Base-by-base conservation (phyloP, 2,797 vertebrate genomes). In the Muscicapa striata region DNA sequence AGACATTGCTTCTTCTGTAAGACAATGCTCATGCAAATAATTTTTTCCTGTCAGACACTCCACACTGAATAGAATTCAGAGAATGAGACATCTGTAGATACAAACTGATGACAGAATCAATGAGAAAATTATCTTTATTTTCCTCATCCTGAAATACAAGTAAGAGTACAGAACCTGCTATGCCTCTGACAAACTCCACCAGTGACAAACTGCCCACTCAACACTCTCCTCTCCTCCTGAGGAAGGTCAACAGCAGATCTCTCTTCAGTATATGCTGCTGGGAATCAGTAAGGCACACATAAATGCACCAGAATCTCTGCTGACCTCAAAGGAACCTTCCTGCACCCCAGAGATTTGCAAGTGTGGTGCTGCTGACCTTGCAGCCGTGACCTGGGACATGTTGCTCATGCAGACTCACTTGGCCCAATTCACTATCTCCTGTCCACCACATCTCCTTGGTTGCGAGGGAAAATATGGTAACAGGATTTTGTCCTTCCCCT, bases 381-480 rank as follows among this genome's bases (percentile, higher is more conserved):
- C 40, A 59, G 55, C 41, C 0, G 0, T 51, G 49, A 17, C 49
- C 49, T 51, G 49, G 2, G 21, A 51, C 80, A 58, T 43, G 23
- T 2, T 26, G 45, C 59, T 62, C 2, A 0, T 45, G 43, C 67
- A 76, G 41, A 96, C 98, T 97, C 90, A 99, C 99, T 98, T 98
- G 70, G 59, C 54, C 95, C 4, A 20, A 40, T 63, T 99, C 99
- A 27, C 93, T 98, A 0, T 99, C 99, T 57, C 98, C 98, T 1
- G 99, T 98, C 32, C 99, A 98, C 99, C 99, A 99, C 98, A 99
- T 99, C 97, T 99, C 99, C 54, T 99, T 99, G 73, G 99, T 99
- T 23, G 99, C 99, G 66, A 99, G 24, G 13, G 99, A 99, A 97
- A 99, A 99, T 97, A 99, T 99, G 61, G 99, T 99, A 70, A 99